Evolutionary conservation across 2,797 vertebrate species (phyloP).

Genomic region (Trichosurus vulpecula): DNA sequence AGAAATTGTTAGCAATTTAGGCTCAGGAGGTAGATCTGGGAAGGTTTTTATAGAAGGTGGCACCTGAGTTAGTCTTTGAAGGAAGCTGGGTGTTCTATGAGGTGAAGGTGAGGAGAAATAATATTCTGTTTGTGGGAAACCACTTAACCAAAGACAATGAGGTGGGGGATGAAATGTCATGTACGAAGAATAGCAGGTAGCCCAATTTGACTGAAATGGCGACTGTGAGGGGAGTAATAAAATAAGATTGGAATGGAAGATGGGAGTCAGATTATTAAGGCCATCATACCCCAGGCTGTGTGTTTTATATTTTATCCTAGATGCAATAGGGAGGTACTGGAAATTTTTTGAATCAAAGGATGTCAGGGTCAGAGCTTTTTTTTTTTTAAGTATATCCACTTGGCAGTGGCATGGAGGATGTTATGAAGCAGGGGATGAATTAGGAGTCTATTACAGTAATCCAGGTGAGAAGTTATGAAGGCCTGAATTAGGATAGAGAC

Average conservation of each 20-base stretch:
- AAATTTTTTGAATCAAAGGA: neutral
- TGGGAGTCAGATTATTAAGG: neutral
- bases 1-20: neutral
- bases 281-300: neutral
- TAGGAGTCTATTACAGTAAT: neutral
- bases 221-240: neutral
- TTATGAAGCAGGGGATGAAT: neutral
- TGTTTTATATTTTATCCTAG: neutral
- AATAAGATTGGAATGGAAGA: neutral
- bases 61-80: neutral
- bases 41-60: neutral
- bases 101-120: neutral
- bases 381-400: neutral
- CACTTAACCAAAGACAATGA: neutral
- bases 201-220: neutral
- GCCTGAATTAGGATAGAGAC: neutral
- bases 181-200: neutral
- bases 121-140: neutral
- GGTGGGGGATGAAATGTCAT: neutral
- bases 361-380: neutral
- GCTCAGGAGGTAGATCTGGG: neutral
- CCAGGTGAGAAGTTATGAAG: neutral
- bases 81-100: neutral
- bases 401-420: neutral
- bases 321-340: neutral